Conservation (phyloP, 1,140 invertebrate genomes). For the Periplaneta americana region DNA sequence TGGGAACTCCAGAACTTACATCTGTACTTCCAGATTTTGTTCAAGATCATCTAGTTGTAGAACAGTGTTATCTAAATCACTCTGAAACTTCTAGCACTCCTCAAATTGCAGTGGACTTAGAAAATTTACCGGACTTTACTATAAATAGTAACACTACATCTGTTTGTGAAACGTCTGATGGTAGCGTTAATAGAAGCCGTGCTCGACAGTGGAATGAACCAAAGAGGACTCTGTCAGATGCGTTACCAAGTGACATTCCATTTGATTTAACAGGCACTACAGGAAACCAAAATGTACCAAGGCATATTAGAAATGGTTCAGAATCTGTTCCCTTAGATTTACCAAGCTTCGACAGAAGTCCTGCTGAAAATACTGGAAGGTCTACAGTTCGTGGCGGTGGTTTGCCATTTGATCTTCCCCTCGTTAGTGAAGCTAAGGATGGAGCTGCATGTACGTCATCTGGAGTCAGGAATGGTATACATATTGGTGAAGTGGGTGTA, state of each 20-base stretch:
- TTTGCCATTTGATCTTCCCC: slow-evolving; percentile 33
- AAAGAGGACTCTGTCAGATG: slow-evolving; percentile 20
- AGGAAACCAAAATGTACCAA: slow-evolving; percentile 26
- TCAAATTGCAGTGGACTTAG: slow-evolving; percentile 33
- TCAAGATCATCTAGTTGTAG: slow-evolving; percentile 53
- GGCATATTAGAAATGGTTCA: slow-evolving; percentile 22
- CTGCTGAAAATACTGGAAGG: slow-evolving; percentile 23
- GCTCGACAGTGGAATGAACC: slow-evolving; percentile 26
- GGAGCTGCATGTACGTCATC: slow-evolving; percentile 24
- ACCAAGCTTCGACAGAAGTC: slow-evolving; percentile 16
- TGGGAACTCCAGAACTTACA: slow-evolving; percentile 30
- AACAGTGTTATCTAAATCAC: slow-evolving; percentile 47
- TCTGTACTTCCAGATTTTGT: slow-evolving; percentile 53
- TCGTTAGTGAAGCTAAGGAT: slow-evolving; percentile 28
- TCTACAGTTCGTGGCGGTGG: slow-evolving; percentile 17
- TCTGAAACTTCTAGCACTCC: slow-evolving; percentile 35
- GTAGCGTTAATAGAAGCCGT: slow-evolving; percentile 14
- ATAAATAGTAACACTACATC: slow-evolving; percentile 33
- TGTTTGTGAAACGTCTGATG: neutral
- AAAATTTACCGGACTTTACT: slow-evolving; percentile 54
- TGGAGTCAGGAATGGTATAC: slow-evolving; percentile 25
- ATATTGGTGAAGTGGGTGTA: slow-evolving; percentile 28
- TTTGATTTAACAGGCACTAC: slow-evolving; percentile 35
- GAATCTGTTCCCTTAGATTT: slow-evolving; percentile 31
- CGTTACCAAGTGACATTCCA: slow-evolving; percentile 26